Base-by-base conservation (phyloP, 2,888 invertebrate genomes). In the Calliphora vomitoria region DNA sequence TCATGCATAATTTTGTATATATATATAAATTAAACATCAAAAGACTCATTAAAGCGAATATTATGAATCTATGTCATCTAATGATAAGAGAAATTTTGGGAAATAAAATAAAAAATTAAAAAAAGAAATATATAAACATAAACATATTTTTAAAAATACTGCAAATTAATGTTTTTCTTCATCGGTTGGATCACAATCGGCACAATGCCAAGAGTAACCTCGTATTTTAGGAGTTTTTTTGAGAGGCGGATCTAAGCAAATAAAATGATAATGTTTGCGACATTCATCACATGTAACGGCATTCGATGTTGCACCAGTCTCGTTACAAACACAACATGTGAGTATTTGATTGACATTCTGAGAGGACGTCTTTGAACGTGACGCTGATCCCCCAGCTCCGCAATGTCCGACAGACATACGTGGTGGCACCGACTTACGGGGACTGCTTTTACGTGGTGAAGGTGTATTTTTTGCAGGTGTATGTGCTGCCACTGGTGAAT, bases 181-280 rank as follows among this genome's bases (percentile, higher is more conserved):
- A 18, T 92, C 98, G 91, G 97, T 97, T 85, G 97, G 97, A 95
- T 98, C 98, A 95, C 98, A 98, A 93, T 98, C 98, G 74, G 98
- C 98, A 94, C 98, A 98, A 94, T 98, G 98, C 98, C 98, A 98
- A 15, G 97, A 97, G 93, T 98, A 98, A 47, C 98, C 98, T 79
- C 98, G 96, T 91, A 97, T 96, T 95, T 98, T 98, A 1, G 98
- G 98, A 85, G 98, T 97, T 93, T 98, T 98, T 94, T 98, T 98
- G 15, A 98, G 95, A 15, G 99, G 99, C 72, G 99, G 99, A 93
- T 98, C 97, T 91, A 99, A 95, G 93, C 99, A 99, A 87, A 96
- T 96, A 93, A 98, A 98, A 94, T 99, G 99, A 94, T 98, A 99
- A 90, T 97, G 96, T 92, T 97, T 97, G 92, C 95, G 95, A 93